Percentiles rank a stretch among this genome's conserved stretches.
phyloP scores from a whole-genome alignment of 2,888 invertebrate species.

The Frankliniella fusca region DNA sequence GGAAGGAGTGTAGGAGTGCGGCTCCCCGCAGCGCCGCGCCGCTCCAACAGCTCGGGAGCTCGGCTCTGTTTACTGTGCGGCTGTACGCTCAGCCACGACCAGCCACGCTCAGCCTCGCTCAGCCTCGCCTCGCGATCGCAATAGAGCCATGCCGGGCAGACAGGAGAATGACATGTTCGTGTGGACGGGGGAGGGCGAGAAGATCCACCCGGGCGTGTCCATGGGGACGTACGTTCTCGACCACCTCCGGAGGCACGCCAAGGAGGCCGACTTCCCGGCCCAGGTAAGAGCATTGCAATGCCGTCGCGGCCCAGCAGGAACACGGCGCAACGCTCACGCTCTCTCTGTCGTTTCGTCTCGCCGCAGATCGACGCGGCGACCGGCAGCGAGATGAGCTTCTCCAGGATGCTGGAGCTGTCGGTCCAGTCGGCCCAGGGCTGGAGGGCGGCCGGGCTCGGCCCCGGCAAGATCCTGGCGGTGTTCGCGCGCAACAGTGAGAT shows the following conservation, averaged over 20 bases:
- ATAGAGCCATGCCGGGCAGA: too few relatives aligned
- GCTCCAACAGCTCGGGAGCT: too few relatives aligned
- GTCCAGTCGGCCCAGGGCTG: not conserved
- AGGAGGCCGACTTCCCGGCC: not conserved
- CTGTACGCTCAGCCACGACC: too few relatives aligned
- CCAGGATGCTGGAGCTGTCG: not conserved
- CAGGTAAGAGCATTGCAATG: not conserved
- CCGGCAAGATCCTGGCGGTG: not conserved
- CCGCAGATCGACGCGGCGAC: not conserved
- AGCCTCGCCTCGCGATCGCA: too few relatives aligned
- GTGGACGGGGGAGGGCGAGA: not conserved
- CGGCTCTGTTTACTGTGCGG: too few relatives aligned
- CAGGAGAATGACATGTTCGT: not conserved
- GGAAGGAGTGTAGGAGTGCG: too few relatives aligned
- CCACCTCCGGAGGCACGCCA: not conserved
- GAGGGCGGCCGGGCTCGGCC: not conserved
- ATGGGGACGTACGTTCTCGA: not conserved
- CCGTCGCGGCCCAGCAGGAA: not conserved
- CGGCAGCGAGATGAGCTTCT: not conserved
- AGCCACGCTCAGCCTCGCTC: too few relatives aligned
- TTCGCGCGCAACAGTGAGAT: constrained; percentile 3
- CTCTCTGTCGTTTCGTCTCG: not conserved
- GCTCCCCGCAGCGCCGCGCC: too few relatives aligned
- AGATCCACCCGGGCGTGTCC: not conserved
- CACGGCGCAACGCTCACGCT: not conserved